phyloP scores from a whole-genome alignment of 2,797 vertebrate species.

The Cossypha polioptera region DNA sequence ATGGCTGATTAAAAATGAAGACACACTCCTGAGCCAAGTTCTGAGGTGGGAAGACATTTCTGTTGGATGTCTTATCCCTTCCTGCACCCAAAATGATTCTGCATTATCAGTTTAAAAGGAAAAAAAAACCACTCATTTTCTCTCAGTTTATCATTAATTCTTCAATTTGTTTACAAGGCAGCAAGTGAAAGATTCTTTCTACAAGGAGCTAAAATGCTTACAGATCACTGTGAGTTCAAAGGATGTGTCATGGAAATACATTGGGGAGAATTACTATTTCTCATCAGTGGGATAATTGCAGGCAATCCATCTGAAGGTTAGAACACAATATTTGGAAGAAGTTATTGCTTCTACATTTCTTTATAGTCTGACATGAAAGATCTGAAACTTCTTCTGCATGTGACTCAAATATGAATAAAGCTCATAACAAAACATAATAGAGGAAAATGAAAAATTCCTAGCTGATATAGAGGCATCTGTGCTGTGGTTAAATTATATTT shows the following conservation, averaged over 20 bases:
- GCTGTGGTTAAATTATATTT: neutral
- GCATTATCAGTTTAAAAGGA: neutral
- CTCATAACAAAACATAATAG: neutral
- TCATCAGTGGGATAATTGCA: neutral
- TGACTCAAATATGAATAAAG: constrained; percentile 31
- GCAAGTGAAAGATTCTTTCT: neutral
- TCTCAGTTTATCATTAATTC: neutral
- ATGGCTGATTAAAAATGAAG: neutral
- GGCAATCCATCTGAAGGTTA: constrained; percentile 12
- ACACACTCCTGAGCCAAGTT: neutral
- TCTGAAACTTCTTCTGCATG: neutral
- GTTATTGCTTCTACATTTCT: constrained; percentile 26
- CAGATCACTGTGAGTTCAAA: constrained; percentile 7
- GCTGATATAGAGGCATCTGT: neutral
- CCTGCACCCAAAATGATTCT: neutral
- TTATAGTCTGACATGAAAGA: constrained; percentile 19
- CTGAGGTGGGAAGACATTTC: neutral
- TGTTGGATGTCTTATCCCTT: neutral
- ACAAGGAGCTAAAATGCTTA: neutral
- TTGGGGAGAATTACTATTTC: neutral
- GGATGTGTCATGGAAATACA: neutral
- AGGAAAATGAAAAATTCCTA: constrained; percentile 39
- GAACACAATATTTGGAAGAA: constrained; percentile 21
- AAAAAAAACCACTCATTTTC: neutral
- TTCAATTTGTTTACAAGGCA: neutral